Base-by-base conservation (phyloP, 2,113 vertebrate genomes). In the Hymenochirus boettgeri region DNA sequence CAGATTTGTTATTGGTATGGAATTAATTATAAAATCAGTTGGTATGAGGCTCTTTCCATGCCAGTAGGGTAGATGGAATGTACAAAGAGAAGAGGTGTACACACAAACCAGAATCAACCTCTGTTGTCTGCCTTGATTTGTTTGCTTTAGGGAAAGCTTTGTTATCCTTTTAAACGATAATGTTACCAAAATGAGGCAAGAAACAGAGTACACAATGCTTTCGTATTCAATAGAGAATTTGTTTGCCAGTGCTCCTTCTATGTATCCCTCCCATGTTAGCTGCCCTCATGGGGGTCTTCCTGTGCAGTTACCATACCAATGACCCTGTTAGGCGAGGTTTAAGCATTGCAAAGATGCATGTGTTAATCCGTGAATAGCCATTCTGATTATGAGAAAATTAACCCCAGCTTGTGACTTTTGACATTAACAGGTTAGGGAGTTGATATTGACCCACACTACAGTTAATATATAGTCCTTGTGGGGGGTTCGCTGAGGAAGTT, bases 101-200 rank as follows among this genome's bases (percentile, higher is more conserved):
- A 57, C 29, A 50, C 45, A 39, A 31, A 37, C 27, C 37, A 5
- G 35, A 56, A 66, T 52, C 33, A 57, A 39, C 15, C n/a, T 17
- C 33, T 58, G 55, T 56, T 64, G 33, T 56, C 39, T 12, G 19
- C 22, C 13, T 18, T 23, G 26, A 39, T 29, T 51, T 66, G 64
- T 66, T 66, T 66, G 48, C 42, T 59, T 66, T 59, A n/a, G 45
- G 31, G 18, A 58, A 58, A 66, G 29, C 55, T 57, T 59, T 66
- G 55, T 66, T 66, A 42, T 39, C 64, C 46, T 66, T 57, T 66
- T 57, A 57, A 57, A 65, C 24, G 45, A 39, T 65, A 66, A 58
- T 66, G 54, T 17, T 21, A 18, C 17, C 55, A 15, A 58, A 47
- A 51, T 35, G 55, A 50, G 55, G 45, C 37, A 66, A 66, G 31